A percentile compares a stretch with the other conserved stretches of the same genome.
Evolutionary conservation across 2,113 vertebrate species (phyloP).

Genomic region (Hyperopisus bebe): DNA sequence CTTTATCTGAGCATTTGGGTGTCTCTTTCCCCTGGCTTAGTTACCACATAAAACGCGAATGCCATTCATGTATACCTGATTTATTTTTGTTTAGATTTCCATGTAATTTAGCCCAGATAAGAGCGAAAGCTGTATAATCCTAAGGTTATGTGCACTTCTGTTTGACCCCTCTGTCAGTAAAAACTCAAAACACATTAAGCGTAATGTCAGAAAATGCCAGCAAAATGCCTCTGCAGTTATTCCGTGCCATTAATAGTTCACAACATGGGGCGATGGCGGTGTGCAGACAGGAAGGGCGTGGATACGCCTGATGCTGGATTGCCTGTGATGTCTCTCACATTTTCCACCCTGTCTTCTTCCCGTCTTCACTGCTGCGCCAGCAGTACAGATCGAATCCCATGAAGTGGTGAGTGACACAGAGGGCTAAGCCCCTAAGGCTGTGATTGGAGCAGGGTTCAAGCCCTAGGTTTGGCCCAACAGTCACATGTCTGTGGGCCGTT

Average conservation of each 20-base stretch:
- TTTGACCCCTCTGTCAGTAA: not conserved
- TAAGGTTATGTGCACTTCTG: not conserved
- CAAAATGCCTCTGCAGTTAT: not conserved
- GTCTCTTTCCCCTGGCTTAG: not conserved
- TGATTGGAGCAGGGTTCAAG: not conserved
- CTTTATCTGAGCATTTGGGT: too few relatives aligned
- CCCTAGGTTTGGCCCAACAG: not conserved
- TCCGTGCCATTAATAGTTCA: not conserved
- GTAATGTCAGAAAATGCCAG: not conserved
- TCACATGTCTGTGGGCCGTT: not conserved
- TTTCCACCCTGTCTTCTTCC: too few relatives aligned
- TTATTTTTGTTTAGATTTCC: constrained; percentile 1
- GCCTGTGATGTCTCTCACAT: too few relatives aligned
- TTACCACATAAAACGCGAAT: not conserved
- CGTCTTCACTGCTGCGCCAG: too few relatives aligned
- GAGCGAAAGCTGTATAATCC: not conserved
- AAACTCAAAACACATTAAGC: constrained; percentile 5
- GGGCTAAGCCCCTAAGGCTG: not conserved
- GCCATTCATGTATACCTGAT: not conserved
- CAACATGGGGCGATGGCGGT: not conserved
- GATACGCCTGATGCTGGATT: too few relatives aligned
- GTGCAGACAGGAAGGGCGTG: not conserved
- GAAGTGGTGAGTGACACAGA: too few relatives aligned
- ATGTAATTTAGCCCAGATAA: not conserved
- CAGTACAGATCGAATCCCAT: not conserved